Conservation (phyloP, 2,113 vertebrate genomes). For the Amphiprion percula region DNA sequence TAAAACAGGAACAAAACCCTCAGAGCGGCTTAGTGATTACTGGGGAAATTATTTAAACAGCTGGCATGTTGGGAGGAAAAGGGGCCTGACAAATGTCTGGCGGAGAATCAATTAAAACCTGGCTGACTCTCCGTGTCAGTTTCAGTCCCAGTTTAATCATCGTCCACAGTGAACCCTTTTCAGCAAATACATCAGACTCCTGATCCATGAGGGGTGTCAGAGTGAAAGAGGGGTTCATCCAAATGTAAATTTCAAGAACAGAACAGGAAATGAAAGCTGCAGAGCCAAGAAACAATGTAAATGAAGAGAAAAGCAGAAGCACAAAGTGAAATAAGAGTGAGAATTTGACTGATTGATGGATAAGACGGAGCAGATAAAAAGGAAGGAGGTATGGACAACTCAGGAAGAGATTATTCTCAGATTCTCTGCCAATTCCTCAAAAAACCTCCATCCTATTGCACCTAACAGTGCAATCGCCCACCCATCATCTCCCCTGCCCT, state of each 20-base stretch:
- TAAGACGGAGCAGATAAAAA: slow-evolving; percentile 40
- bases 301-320: slow-evolving; percentile 42
- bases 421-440: slow-evolving; percentile 47
- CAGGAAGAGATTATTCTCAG: slow-evolving; percentile 46
- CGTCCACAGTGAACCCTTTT: slow-evolving; percentile 34
- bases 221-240: slow-evolving; percentile 10
- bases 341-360: slow-evolving; percentile 59
- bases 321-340: slow-evolving; percentile 36
- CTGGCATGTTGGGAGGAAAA: slow-evolving; percentile 54
- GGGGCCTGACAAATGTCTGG: slow-evolving; percentile 31
- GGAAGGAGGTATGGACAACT: slow-evolving; percentile 19
- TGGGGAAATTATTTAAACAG: slow-evolving; percentile 61
- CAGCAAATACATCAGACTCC: slow-evolving; percentile 34
- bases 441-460: slow-evolving; percentile 62
- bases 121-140: slow-evolving; percentile 51
- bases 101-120: slow-evolving; percentile 69
- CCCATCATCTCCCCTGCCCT: slow-evolving; percentile 44
- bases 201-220: slow-evolving; percentile 4
- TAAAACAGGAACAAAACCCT: slow-evolving; percentile 36
- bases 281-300: slow-evolving; percentile 15
- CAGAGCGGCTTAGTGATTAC: slow-evolving; percentile 32
- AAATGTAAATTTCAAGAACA: slow-evolving; percentile 56
- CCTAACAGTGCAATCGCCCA: slow-evolving; percentile 64
- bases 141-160: slow-evolving; percentile 55
- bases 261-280: slow-evolving; percentile 67